Evolutionary conservation across 1,140 invertebrate genomes (phyloP).

Genomic region (Nephila pilipes): DNA sequence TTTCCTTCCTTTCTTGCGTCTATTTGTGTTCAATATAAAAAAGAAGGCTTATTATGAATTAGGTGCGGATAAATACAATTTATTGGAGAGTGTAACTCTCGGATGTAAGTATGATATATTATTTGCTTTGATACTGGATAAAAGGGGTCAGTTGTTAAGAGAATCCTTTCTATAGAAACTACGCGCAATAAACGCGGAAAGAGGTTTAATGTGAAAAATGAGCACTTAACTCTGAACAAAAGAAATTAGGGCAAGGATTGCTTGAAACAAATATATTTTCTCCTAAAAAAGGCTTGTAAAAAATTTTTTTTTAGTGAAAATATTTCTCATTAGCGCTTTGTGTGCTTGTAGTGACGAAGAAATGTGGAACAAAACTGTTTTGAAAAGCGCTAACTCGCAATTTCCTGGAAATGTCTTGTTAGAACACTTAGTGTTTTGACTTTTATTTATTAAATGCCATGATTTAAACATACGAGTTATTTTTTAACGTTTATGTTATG

Average conservation of each 20-base stretch:
- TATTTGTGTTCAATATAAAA: neutral
- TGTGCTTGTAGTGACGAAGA: no score
- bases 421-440: no score
- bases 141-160: neutral
- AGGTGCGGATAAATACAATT: slow-evolving; percentile 20
- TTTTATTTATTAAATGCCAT: no score
- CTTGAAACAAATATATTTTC: neutral
- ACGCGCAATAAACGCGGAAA: neutral
- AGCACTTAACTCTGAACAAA: neutral
- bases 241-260: slow-evolving; percentile 2
- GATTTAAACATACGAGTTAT: no score
- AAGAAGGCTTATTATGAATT: slow-evolving; percentile 1
- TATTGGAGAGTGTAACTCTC: neutral
- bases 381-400: no score
- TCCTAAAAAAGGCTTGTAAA: neutral
- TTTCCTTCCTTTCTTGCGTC: neutral
- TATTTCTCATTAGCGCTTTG: no score
- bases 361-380: no score
- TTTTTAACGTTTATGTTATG: no score
- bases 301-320: neutral
- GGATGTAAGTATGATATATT: slow-evolving; percentile 15
- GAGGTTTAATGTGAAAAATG: neutral
- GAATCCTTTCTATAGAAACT: neutral
- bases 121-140: neutral
- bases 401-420: no score